Evolutionary conservation across 2,888 invertebrate species (phyloP), one percentile per base, ranked within the genome.

Genomic region (Diachrysia chrysitis): DNA sequence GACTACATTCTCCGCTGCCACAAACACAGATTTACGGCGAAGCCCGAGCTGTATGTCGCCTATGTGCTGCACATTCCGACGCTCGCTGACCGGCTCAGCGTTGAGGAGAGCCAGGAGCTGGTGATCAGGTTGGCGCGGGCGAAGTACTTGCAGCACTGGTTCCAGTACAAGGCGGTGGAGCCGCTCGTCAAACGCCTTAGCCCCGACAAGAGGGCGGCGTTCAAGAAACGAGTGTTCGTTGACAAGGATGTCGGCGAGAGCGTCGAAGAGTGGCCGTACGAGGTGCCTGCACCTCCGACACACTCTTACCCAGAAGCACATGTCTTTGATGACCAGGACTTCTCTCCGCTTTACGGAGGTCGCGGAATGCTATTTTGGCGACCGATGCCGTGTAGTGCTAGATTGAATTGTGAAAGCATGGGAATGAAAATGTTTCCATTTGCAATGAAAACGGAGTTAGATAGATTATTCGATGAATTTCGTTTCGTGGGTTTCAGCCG

Each of bases 401-500:
- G 10, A 32, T 32, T 10, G 1, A 10, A 10, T 32, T 32, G 9
- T 32, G 32, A 10, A 32, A 32, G 10, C 9, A 1, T 29, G 5
- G 29, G 29, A 29, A 21, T 54, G 46, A 6, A 25, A 25, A 53
- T 46, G 35, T 9, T 32, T 3, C 32, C 1, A 58, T n/a, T 3
- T n/a, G n/a, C n/a, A n/a, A 17, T 57, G 16, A 78, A 84, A 65
- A 83, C 89, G 6, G 76, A 83, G 54, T 76, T 93, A 10, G 90
- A 93, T 61, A 71, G 79, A 46, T 73, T 93, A 17, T 93, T 90
- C 46, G 88, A 92, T 60, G 84, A 87, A 55, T 93, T 87, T 68
- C 86, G 93, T 1, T 91, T 92, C 57, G 71, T 73, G 9, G 85
- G 86, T 35, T 93, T 93, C 64, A 87, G 88, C 1, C 82, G 82